These are phyloP conservation scores for Microplitis deprimator DNA, from an alignment of 2,888 invertebrate species.

Conservation along the genomic window DNA sequence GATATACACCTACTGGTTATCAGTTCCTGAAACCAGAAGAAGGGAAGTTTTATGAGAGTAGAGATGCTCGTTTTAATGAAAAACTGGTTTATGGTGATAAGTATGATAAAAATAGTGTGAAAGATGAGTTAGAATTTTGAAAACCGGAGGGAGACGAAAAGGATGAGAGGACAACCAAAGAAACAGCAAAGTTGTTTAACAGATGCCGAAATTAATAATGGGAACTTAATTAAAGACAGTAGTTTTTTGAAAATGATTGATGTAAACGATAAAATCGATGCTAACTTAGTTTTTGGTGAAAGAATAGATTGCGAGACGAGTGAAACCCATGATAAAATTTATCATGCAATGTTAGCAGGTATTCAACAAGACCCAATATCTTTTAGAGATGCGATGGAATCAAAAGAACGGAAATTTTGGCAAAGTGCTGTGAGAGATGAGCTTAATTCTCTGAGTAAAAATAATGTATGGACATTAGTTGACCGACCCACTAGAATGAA, in stretches of 20 bases:
- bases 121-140: constrained; percentile 29
- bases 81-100: constrained; percentile 49
- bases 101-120: constrained; percentile 38
- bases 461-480: constrained; percentile 49
- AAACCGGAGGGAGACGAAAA: constrained; percentile 42
- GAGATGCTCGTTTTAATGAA: constrained; percentile 50
- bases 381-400: constrained; percentile 42
- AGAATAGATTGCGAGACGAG: constrained; percentile 36
- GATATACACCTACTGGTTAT: constrained; percentile 44
- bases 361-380: constrained; percentile 40
- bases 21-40: constrained; percentile 43
- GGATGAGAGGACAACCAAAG: constrained; percentile 41
- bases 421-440: constrained; percentile 42
- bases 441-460: constrained; percentile 45
- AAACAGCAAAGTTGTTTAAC: constrained; percentile 34
- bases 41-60: constrained; percentile 44
- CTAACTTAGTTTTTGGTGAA: constrained; percentile 14
- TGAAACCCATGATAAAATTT: constrained; percentile 16
- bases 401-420: constrained; percentile 39
- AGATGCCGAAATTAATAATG: constrained; percentile 37
- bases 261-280: constrained; percentile 33
- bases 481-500: constrained; percentile 30
- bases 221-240: constrained; percentile 29
- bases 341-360: constrained; percentile 38
- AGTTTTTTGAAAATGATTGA: constrained; percentile 37